These are phyloP conservation scores for Phaethornis superciliosus DNA, from an alignment of 2,113 vertebrate genomes.

Conservation along the genomic window DNA sequence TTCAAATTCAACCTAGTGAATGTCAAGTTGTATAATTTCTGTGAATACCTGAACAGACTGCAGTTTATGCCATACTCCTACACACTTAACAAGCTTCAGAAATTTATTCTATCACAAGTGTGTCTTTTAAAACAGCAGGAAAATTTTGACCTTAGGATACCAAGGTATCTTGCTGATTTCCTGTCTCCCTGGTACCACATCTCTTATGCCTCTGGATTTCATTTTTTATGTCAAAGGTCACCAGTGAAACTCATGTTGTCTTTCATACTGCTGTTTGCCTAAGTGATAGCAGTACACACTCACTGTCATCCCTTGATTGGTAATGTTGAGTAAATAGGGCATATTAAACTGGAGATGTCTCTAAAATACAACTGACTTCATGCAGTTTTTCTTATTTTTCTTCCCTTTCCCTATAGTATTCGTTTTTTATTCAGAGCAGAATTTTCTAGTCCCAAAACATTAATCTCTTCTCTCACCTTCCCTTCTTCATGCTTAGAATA, in stretches of 20 bases:
- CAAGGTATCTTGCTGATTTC: background rate
- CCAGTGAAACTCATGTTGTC: background rate
- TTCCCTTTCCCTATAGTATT: background rate
- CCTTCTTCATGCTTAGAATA: conserved; percentile 8
- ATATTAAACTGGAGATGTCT: background rate
- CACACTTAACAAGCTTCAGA: background rate
- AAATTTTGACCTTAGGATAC: background rate
- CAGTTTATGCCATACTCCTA: background rate
- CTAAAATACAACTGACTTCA: background rate
- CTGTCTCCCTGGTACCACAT: background rate
- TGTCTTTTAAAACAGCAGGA: background rate
- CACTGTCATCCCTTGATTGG: background rate
- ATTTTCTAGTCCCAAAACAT: conserved; percentile 19
- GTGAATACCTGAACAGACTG: background rate
- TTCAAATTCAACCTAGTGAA: background rate
- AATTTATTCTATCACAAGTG: background rate
- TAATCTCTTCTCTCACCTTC: conserved; percentile 7
- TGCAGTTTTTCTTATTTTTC: background rate
- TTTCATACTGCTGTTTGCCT: background rate
- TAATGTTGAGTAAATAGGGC: background rate
- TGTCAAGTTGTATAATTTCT: background rate
- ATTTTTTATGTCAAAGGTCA: background rate
- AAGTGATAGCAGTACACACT: background rate
- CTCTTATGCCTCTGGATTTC: background rate
- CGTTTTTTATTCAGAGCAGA: background rate